phyloP scores from a whole-genome alignment of 2,797 vertebrate genomes.

The Poeciliopsis gracilis region DNA sequence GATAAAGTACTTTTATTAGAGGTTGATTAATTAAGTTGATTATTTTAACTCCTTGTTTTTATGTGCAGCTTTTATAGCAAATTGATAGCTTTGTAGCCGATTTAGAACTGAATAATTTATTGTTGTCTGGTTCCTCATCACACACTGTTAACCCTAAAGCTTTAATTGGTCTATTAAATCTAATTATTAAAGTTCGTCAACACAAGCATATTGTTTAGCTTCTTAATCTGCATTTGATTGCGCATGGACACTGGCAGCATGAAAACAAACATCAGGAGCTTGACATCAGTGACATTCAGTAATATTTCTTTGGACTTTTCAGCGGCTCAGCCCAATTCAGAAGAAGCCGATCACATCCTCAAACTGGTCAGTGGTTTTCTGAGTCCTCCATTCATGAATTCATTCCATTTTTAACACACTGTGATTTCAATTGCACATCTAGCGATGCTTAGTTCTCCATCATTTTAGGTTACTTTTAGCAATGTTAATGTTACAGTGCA shows the following conservation, averaged over 20 bases:
- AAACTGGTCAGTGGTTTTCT: conserved; percentile 82
- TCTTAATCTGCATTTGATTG: neutral
- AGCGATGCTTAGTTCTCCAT: neutral
- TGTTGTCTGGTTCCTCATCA: neutral
- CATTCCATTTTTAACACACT: neutral
- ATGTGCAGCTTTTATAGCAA: neutral
- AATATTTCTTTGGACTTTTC: conserved; percentile 28
- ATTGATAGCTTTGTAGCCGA: neutral
- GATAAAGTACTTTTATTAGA: neutral
- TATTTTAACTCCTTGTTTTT: neutral
- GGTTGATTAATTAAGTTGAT: neutral
- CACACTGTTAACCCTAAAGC: neutral
- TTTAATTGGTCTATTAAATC: neutral
- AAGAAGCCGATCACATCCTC: conserved; percentile 80
- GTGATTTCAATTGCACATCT: neutral
- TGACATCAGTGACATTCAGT: neutral
- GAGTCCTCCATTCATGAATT: neutral
- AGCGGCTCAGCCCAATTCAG: conserved; percentile 58
- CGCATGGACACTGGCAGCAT: neutral
- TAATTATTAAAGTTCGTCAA: neutral
- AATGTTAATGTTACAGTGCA: neutral
- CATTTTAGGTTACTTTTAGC: neutral
- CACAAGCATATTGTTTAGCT: neutral
- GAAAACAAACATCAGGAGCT: neutral
- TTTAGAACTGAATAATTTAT: neutral